Evolutionary conservation across 2,113 vertebrate species (phyloP).

Genomic region (Tylochromis polylepis): DNA sequence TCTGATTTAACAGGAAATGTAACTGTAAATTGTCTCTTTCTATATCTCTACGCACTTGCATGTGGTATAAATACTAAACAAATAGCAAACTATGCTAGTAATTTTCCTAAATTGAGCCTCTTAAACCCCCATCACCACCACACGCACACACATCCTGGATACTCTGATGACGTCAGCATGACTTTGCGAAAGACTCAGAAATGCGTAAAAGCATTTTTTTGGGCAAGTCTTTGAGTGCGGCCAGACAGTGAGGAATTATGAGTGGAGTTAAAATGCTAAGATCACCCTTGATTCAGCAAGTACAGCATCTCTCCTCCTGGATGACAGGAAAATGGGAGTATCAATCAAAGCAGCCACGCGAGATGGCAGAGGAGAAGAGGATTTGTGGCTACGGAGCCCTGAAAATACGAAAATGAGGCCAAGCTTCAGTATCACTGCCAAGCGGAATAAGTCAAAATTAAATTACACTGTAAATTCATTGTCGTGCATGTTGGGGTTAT

Average conservation of each 20-base stretch:
- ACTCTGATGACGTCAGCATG: conserved; percentile 38
- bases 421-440: background rate
- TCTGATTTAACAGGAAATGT: conserved; percentile 5
- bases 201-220: conserved; percentile 26
- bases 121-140: background rate
- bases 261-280: conserved; percentile 40
- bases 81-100: background rate
- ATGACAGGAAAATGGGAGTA: conserved; percentile 38
- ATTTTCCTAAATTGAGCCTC: background rate
- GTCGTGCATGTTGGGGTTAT: background rate
- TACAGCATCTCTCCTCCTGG: background rate
- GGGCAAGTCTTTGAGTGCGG: background rate
- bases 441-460: background rate
- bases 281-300: conserved; percentile 55
- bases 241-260: conserved; percentile 29
- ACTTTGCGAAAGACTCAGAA: conserved; percentile 22
- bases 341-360: conserved; percentile 24
- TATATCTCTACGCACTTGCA: background rate
- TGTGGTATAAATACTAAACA: background rate
- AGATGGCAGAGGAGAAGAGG: background rate
- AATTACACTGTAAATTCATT: background rate
- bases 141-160: background rate
- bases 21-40: background rate
- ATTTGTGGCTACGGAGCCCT: conserved; percentile 7
- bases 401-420: background rate